Conservation (phyloP, 2,888 invertebrate species). For the Malacosoma neustria region DNA sequence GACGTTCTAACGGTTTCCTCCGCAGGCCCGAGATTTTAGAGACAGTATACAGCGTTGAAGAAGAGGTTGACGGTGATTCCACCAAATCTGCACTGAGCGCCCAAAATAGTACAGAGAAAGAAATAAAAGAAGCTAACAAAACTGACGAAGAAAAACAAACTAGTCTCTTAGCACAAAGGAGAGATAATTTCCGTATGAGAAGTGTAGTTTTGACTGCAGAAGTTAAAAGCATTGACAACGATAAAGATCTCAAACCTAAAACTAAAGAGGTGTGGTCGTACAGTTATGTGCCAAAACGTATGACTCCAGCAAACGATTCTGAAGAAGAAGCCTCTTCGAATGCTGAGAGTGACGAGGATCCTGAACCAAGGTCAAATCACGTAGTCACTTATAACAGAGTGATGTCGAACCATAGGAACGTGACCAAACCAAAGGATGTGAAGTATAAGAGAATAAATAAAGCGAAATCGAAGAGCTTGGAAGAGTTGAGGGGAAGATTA, state of each 20-base stretch:
- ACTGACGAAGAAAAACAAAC: conserved; percentile 73
- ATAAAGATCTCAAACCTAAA: conserved; percentile 50
- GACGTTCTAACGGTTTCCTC: conserved; percentile 86
- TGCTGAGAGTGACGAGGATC: conserved; percentile 58
- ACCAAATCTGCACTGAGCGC: conserved; percentile 57
- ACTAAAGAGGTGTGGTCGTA: conserved; percentile 60
- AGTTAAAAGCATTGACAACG: conserved; percentile 57
- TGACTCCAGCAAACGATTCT: conserved; percentile 56
- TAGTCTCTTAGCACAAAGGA: conserved; percentile 57
- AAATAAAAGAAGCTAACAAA: conserved; percentile 57
- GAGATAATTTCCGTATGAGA: conserved; percentile 66
- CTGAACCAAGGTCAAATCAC: conserved; percentile 59
- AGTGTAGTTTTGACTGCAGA: conserved; percentile 62
- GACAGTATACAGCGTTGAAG: conserved; percentile 91
- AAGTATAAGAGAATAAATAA: conserved; percentile 94
- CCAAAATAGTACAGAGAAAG: conserved; percentile 67
- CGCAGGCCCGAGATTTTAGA: conserved; percentile 87
- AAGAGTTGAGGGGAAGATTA: conserved; percentile 86
- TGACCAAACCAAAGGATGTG: conserved; percentile 92
- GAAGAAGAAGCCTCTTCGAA: conserved; percentile 61
- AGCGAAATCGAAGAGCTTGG: conserved; percentile 91
- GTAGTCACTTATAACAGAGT: conserved; percentile 88
- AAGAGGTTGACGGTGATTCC: conserved; percentile 83
- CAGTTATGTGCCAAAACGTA: conserved; percentile 67
- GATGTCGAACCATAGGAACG: conserved; percentile 92